Evolutionary conservation across 2,113 vertebrate species (phyloP).

Genomic region (Lycocorax pyrrhopterus): DNA sequence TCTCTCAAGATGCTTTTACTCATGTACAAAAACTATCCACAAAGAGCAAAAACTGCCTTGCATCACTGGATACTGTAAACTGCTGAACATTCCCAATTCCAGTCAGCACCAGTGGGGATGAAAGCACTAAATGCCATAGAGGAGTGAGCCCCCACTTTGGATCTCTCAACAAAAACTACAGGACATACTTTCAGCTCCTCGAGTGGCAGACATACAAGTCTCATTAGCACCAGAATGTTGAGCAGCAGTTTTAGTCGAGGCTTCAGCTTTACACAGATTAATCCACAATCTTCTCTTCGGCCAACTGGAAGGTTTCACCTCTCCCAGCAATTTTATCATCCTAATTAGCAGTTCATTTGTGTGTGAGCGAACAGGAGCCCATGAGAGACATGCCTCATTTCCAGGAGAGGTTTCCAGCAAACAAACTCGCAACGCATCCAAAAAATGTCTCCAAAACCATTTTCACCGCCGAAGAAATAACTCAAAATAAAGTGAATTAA

Average conservation of each 20-base stretch:
- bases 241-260: conserved; percentile 40
- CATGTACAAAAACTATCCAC: neutral
- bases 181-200: conserved; percentile 26
- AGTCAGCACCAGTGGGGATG: neutral
- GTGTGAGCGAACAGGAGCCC: neutral
- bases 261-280: conserved; percentile 46
- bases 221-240: conserved; percentile 59
- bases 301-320: conserved; percentile 63
- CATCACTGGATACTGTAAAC: neutral
- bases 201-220: conserved; percentile 38
- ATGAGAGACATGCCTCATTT: conserved; percentile 29
- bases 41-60: conserved; percentile 7
- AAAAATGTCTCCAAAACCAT: conserved; percentile 15
- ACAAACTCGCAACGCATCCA: neutral
- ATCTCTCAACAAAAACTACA: neutral
- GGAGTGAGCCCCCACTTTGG: neutral
- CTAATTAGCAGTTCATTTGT: conserved; percentile 61
- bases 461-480: neutral
- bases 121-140: neutral
- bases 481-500: conserved; percentile 1
- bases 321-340: conserved; percentile 47
- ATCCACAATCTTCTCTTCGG: conserved; percentile 35
- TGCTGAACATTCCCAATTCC: neutral
- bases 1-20: conserved; percentile 48
- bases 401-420: conserved; percentile 53